Base-by-base conservation (phyloP, 2,113 vertebrate species). In the Puntigrus tetrazona region DNA sequence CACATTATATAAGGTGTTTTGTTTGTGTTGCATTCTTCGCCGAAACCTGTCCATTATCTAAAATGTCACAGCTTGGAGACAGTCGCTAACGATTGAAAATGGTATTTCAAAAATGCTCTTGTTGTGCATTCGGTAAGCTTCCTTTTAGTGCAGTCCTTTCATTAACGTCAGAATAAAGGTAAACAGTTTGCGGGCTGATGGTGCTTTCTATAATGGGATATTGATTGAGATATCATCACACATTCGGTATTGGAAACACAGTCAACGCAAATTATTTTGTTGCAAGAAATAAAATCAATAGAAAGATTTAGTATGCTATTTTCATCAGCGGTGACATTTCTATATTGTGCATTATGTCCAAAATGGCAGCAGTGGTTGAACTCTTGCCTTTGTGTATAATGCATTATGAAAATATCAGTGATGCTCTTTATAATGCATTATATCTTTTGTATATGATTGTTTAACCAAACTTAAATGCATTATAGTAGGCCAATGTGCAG, bases 11-110 rank as follows among this genome's bases (percentile, higher is more conserved):
- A 73, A 43, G 10, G 11, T 27, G 69, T 73, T 43, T 43, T 25
- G 36, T 73, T 73, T 43, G 22, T 73, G 69, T 22, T 38, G 34
- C 34, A 69, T n/a, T n/a, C n/a, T 69, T 69, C 38, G 25, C n/a
- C 38, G 72, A 84, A 74, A 73, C 70, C 43, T 69, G 82, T 84
- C 84, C 84, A 34, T 86, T 72, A 77, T 67, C 61, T 57, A 52
- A 88, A 88, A 88, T 86, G 82, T 27, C 82, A 88, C 29, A 70
- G 31, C 74, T 43, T 27, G 8, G 22, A 55, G 57, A 41, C 45
- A 41, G 81, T 14, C 50, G 34, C 20, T 45, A 47, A 47, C 43
- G 18, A 86, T 57, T 43, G 82, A 45, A 85, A 82, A 87, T 72
- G 50, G 27, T 84, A 81, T 73, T 70, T 76, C 47, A 63, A 78